These are phyloP conservation scores for Phyllopteryx taeniolatus DNA, from an alignment of 2,113 vertebrate species.

Conservation along the genomic window DNA sequence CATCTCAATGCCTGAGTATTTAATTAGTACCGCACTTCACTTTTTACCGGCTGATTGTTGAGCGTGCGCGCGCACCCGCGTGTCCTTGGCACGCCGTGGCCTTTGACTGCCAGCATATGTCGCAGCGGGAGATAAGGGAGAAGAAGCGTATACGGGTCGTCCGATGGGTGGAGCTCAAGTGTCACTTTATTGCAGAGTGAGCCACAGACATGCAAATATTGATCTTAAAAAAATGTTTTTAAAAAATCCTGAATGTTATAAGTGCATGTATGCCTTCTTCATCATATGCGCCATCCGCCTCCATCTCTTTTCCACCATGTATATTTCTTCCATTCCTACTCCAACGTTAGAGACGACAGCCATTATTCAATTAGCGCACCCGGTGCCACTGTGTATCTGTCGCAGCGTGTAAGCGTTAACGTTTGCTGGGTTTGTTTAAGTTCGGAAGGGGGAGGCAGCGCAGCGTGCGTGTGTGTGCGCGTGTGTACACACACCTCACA, in stretches of 20 bases:
- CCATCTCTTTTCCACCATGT: constrained; percentile 53
- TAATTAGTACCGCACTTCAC: constrained; percentile 8
- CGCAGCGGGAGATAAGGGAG: constrained; percentile 35
- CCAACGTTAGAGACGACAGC: constrained; percentile 64
- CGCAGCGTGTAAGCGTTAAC: constrained; percentile 66
- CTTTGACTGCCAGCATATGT: constrained; percentile 60
- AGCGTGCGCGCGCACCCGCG: constrained; percentile 22
- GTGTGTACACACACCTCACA: constrained; percentile 8
- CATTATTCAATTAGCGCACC: constrained; percentile 71
- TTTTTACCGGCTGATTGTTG: constrained; percentile 12
- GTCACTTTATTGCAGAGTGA: constrained; percentile 13
- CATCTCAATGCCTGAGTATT: constrained; percentile 20
- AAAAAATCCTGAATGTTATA: background rate
- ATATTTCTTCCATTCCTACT: constrained; percentile 68
- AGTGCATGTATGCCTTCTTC: constrained; percentile 9
- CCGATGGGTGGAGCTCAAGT: constrained; percentile 33
- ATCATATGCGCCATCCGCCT: constrained; percentile 35
- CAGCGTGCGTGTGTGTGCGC: background rate
- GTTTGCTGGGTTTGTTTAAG: constrained; percentile 59
- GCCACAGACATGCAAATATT: constrained; percentile 20
- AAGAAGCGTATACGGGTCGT: constrained; percentile 17
- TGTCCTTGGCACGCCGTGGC: constrained; percentile 27
- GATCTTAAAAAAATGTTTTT: background rate
- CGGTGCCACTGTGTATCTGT: constrained; percentile 67
- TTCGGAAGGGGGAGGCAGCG: constrained; percentile 12